A percentile compares a stretch with the other conserved stretches of the same genome.
These are phyloP conservation scores for Rallus crepitans DNA, from an alignment of 2,797 vertebrate genomes.

Conservation along the genomic window DNA sequence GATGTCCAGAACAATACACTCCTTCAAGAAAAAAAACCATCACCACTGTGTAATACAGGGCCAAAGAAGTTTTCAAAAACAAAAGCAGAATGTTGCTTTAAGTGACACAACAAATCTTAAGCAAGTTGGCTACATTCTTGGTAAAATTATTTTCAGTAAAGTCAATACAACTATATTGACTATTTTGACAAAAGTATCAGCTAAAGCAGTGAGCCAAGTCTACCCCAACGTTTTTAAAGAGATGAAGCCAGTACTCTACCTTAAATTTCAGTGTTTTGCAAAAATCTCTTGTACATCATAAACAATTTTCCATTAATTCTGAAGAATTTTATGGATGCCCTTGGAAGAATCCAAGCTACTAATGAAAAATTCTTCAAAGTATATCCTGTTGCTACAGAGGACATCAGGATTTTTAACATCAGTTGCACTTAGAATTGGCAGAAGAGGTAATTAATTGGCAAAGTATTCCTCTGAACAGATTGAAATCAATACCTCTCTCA, in stretches of 20 bases:
- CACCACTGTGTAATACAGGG: background rate
- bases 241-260: background rate
- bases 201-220: background rate
- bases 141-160: background rate
- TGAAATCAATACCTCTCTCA: conserved; percentile 3
- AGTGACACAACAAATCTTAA: background rate
- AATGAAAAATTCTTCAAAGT: background rate
- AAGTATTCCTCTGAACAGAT: background rate
- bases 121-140: background rate
- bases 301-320: background rate
- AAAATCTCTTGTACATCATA: background rate
- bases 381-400: background rate
- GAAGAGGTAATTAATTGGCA: background rate
- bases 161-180: background rate
- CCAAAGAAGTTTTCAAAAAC: background rate
- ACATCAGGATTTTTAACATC: background rate
- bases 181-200: background rate
- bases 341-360: background rate
- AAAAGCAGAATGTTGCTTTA: background rate
- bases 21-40: background rate
- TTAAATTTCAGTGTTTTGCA: background rate
- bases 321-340: background rate
- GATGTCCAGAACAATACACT: background rate
- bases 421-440: background rate
- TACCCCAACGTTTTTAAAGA: background rate